A percentile compares a stretch with the other conserved stretches of the same genome.
These are phyloP conservation scores for Microvelia longipes DNA, from an alignment of 1,140 invertebrate species.

Conservation along the genomic window DNA sequence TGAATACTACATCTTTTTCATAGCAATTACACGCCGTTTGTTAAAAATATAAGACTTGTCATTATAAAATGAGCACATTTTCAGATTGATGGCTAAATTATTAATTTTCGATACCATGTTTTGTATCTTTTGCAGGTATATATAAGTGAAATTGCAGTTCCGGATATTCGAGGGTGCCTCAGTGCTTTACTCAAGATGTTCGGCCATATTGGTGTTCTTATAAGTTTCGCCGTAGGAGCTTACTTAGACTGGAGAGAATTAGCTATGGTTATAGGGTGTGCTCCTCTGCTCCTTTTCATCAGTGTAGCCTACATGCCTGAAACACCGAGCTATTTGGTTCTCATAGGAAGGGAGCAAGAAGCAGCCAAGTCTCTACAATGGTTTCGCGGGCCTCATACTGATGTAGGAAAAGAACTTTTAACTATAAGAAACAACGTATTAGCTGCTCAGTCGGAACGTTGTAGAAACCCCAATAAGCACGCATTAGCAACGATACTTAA, in stretches of 20 bases:
- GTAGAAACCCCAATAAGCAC: constrained; percentile 26
- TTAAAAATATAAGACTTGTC: too few relatives aligned
- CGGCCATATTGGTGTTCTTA: constrained; percentile 66
- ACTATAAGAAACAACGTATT: constrained; percentile 49
- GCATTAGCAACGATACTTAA: constrained; percentile 39
- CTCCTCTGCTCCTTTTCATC: constrained; percentile 49
- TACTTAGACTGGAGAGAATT: constrained; percentile 66
- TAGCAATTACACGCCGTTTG: too few relatives aligned
- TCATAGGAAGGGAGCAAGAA: constrained; percentile 55
- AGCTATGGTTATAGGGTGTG: constrained; percentile 54
- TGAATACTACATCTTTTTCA: too few relatives aligned
- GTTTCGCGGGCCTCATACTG: constrained; percentile 54
- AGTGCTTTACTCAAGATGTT: constrained; percentile 70
- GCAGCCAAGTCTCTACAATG: constrained; percentile 58
- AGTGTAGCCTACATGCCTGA: constrained; percentile 56
- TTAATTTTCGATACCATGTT: neutral
- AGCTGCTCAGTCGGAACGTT: constrained; percentile 24
- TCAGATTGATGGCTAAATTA: neutral
- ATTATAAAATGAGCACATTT: too few relatives aligned
- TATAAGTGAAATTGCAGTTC: constrained; percentile 76
- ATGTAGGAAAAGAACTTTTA: constrained; percentile 50
- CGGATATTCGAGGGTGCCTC: constrained; percentile 65
- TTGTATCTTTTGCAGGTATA: too few relatives aligned
- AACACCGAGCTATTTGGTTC: constrained; percentile 62
- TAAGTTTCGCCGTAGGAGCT: constrained; percentile 63